These are phyloP conservation scores for Natator depressus DNA, from an alignment of 2,113 vertebrate genomes.

Conservation along the genomic window DNA sequence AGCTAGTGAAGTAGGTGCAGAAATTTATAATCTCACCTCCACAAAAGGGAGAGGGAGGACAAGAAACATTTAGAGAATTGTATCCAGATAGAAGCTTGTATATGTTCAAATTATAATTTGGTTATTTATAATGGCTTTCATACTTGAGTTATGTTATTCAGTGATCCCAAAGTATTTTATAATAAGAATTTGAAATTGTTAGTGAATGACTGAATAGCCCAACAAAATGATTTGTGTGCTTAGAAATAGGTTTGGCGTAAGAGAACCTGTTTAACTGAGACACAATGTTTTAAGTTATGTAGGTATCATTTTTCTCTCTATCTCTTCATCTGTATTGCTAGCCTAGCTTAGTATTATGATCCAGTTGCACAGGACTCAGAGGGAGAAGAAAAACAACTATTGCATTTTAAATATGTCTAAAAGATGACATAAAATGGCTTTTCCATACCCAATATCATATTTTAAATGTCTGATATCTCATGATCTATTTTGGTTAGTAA, in stretches of 20 bases:
- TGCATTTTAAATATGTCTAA: background rate
- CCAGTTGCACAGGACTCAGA: background rate
- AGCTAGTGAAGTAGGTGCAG: background rate
- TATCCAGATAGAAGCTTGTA: background rate
- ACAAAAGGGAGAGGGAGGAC: background rate
- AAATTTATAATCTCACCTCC: background rate
- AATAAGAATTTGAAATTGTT: no score
- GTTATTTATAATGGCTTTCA: no score
- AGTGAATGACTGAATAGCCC: no score
- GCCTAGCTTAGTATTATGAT: background rate
- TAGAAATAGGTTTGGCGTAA: no score
- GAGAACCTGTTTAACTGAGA: no score
- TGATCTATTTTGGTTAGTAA: no score
- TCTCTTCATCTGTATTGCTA: background rate
- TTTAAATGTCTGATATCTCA: no score
- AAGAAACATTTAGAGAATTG: background rate
- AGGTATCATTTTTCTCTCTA: background rate
- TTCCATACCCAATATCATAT: background rate
- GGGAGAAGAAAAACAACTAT: background rate
- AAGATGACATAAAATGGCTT: background rate
- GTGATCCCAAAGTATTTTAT: no score
- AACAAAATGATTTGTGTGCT: no score
- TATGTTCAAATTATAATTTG: no score
- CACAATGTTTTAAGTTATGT: no score
- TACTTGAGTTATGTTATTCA: no score